Conservation (phyloP, 2,113 vertebrate species). For the Regulus satrapa region DNA sequence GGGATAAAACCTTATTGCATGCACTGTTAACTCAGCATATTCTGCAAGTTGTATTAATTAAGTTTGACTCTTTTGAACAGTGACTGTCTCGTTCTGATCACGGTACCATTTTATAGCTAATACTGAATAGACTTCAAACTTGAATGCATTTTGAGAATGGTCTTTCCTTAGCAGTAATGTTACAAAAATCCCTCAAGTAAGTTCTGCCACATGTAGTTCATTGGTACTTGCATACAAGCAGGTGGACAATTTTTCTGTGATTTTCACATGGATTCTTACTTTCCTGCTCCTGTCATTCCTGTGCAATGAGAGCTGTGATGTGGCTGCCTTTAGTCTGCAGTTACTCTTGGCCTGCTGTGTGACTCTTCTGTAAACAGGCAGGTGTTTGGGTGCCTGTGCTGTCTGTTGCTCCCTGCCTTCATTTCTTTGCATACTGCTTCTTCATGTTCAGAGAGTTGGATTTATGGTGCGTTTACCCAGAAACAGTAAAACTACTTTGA, state of each 20-base stretch:
- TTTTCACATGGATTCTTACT: not conserved
- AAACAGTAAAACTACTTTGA: not conserved
- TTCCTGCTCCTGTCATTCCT: not conserved
- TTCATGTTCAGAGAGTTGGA: constrained; percentile 54
- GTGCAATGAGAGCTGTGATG: not conserved
- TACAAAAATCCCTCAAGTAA: not conserved
- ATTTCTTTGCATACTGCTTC: constrained; percentile 51
- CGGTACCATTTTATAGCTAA: not conserved
- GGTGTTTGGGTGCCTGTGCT: not conserved
- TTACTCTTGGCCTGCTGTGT: not conserved
- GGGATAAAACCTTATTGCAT: not conserved
- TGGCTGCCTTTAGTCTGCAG: not conserved
- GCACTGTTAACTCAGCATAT: constrained; percentile 1
- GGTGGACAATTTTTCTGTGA: not conserved
- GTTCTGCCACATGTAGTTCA: not conserved
- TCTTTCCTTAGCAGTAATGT: not conserved
- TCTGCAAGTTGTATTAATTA: not conserved
- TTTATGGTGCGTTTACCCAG: constrained; percentile 37
- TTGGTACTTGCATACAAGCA: not conserved
- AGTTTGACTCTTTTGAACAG: not conserved
- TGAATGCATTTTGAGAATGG: not conserved
- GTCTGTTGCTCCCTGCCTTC: not conserved
- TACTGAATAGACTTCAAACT: not conserved
- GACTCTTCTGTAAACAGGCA: not conserved
- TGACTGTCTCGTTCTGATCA: not conserved